phyloP scores from a whole-genome alignment of 2,888 invertebrate genomes.

The Nasonovia ribisnigri region DNA sequence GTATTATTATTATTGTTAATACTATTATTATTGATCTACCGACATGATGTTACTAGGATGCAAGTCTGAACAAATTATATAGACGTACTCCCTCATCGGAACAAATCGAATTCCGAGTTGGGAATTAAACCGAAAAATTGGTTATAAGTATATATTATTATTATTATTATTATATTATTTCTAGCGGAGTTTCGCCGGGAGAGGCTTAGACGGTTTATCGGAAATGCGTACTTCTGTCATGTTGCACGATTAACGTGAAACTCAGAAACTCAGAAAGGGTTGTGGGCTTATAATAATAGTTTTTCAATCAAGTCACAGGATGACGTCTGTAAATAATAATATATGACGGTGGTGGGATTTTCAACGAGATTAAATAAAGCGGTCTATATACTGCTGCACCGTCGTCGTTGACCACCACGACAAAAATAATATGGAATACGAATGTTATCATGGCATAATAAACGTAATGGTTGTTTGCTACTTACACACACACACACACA shows the following conservation, averaged over 20 bases:
- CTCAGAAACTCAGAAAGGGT: not conserved
- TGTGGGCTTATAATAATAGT: not conserved
- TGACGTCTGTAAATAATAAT: not conserved
- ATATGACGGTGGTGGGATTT: not conserved
- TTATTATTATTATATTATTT: not conserved
- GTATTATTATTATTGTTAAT: not conserved
- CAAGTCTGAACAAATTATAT: not conserved
- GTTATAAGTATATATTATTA: not conserved
- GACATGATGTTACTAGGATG: not conserved
- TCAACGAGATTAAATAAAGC: not conserved
- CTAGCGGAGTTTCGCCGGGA: not conserved
- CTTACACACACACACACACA: not conserved
- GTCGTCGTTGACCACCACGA: not conserved
- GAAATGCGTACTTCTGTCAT: not conserved
- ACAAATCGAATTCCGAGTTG: not conserved
- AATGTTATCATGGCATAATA: not conserved
- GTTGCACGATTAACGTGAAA: not conserved
- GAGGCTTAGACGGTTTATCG: not conserved
- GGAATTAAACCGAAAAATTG: not conserved
- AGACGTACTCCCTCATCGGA: not conserved
- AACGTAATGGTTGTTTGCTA: not conserved
- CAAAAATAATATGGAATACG: not conserved
- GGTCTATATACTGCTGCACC: not conserved
- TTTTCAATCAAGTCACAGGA: not conserved
- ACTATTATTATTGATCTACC: not conserved